Conservation (phyloP, 92 coral and sea anemone species). For the Scolanthus callimorphus region DNA sequence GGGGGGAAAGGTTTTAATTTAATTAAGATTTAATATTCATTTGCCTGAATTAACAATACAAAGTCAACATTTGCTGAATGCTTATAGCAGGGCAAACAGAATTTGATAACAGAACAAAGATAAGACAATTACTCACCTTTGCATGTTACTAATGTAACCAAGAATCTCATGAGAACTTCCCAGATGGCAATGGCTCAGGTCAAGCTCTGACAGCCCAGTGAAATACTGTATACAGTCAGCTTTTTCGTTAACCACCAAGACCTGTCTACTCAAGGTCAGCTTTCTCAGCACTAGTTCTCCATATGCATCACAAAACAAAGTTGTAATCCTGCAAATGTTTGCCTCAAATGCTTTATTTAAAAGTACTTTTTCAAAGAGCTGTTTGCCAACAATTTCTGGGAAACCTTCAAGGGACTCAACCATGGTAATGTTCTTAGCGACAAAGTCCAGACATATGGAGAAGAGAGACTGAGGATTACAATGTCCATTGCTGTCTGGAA, state of each 20-base stretch:
- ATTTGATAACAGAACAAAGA: no score
- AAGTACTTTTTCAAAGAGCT: constrained; percentile 64
- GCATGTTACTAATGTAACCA: constrained; percentile 54
- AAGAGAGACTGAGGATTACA: constrained; percentile 61
- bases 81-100: no score
- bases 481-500: neutral
- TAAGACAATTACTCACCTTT: no score
- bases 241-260: constrained; percentile 45
- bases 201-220: constrained; percentile 59
- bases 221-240: constrained; percentile 59
- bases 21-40: no score
- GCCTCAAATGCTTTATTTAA: constrained; percentile 31
- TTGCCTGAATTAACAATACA: no score
- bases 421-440: constrained; percentile 80
- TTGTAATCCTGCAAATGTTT: constrained; percentile 24
- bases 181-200: constrained; percentile 80
- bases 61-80: no score
- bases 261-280: constrained; percentile 47
- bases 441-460: constrained; percentile 81
- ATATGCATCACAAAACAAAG: constrained; percentile 82
- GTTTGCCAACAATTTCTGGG: constrained; percentile 86
- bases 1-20: no score
- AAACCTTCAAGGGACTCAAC: constrained; percentile 87
- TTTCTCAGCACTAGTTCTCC: constrained; percentile 55
- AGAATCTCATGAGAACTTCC: constrained; percentile 82